Percentiles rank a stretch among this genome's conserved stretches.
phyloP scores from a whole-genome alignment of 2,113 vertebrate species.

The Apteryx mantelli region DNA sequence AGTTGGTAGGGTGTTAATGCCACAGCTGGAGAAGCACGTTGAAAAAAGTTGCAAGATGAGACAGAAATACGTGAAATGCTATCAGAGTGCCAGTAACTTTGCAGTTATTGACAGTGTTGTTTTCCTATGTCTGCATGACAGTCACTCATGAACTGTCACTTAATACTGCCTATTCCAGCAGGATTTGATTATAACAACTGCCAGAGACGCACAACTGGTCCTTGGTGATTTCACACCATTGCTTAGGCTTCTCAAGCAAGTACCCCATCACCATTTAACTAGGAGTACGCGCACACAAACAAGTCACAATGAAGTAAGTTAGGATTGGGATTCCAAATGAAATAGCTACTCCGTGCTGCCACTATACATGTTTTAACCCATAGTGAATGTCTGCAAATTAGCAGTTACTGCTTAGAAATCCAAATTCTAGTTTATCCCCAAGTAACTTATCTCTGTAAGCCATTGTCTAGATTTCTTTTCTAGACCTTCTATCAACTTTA shows the following conservation, averaged over 20 bases:
- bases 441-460: not conserved
- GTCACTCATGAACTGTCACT: not conserved
- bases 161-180: not conserved
- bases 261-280: not conserved
- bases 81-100: not conserved
- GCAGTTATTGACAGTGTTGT: not conserved
- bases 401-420: not conserved
- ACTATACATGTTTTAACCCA: not conserved
- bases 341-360: not conserved
- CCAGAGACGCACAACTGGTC: not conserved
- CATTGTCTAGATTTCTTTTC: not conserved
- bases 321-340: not conserved
- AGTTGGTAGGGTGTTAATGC: rapidly evolving
- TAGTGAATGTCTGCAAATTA: rapidly evolving
- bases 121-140: not conserved
- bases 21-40: not conserved
- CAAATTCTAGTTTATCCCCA: not conserved
- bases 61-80: not conserved
- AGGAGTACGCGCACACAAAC: not conserved
- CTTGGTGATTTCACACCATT: not conserved
- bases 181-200: not conserved
- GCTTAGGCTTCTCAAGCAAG: not conserved
- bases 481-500: not conserved
- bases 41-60: not conserved
- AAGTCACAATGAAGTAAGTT: not conserved